Evolutionary conservation across 2,113 vertebrate species (phyloP), one percentile per base, ranked within the genome.

Genomic region (Prunella fulvescens): DNA sequence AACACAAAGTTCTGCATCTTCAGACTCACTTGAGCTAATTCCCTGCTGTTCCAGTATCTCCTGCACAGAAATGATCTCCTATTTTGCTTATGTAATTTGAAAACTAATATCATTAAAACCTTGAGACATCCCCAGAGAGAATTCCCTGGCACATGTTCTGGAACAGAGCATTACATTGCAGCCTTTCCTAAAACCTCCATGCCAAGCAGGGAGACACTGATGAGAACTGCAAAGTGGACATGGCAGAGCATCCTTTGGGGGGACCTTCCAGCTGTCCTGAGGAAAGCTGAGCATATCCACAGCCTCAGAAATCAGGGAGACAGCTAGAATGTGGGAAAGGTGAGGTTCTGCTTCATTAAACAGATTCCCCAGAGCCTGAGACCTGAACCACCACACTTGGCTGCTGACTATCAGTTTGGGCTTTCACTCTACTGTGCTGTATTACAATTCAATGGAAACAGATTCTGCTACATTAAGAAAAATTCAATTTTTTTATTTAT

Each of bases 91-190:
- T 5, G 12, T 26, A 50, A 42, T 64, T 81, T 81, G 51, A 73
- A 87, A 87, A 88, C 6, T 5, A 56, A 9, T 25, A 39, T 20
- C 18, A 67, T 40, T 29, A n/a, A 40, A 89, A 24, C 11, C 71
- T 66, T 67, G 91, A 73, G 28, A 48, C 13, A 44, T 14, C 19
- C 23, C n/a, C 35, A 73, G 19, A 53, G 33, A 56, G 61, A 61
- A 37, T 14, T 58, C 3, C 33, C 22, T 0, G 1, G 29, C 23
- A 50, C 5, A 1, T 1, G 4, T 18, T 14, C 31, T 44, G 24
- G 45, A 40, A 19, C 45, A 64, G 1, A 6, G 20, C 3, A 1
- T 37, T 40, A 14, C 16, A 9, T 2, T 14, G 40, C 26, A 51
- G 5, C 9, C 11, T 7, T 31, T 29, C 53, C 64, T 26, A n/a